Evolutionary conservation across 37 sponge, comb jelly and placozoan species (phyloP), one percentile per base, ranked within the genome.

Genomic region (Eunapius fragilis): DNA sequence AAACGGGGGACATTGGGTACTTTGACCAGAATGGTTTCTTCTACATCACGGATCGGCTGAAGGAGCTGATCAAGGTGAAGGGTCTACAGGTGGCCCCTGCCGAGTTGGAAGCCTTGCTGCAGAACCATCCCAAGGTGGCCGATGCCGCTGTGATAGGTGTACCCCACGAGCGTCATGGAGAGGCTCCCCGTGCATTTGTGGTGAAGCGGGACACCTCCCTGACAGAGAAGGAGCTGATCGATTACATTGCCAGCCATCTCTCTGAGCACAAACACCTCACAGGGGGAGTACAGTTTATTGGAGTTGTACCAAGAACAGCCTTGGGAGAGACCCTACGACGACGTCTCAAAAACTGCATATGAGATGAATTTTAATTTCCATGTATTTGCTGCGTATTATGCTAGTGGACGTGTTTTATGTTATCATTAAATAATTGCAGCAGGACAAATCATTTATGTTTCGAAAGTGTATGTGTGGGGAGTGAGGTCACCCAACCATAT

Each of bases 1-100:
- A 38, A 25, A 94, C 93, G 19, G 97, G 97, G 22, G 94, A 97
- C 86, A 79, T 97, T 69, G 96, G 94, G 71, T 88, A 90, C 75
- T 94, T 90, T 87, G 95, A 97, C 67, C 68, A 87, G 24, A 84
- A 94, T 27, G 91, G 91, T 14, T 83, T 84, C 37, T 94, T 97
- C 89, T 97, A 89, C 80, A 90, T 97, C 68, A 87, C 90, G 5
- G 97, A 94, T 74, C 90, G 94, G 37, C 85, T 97, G 19, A 97
- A 97, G 83, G 97, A 97, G 79, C 87, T 97, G 37, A 96, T 96
- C 83, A 96, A 96, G 84, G 94, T 94, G 78, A 94, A 96, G 76
- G 97, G 97, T 38, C 48, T 80, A 5, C 96, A 96, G 69, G 97
- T 96, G 30, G 97, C 94, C 4, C 94, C 97, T 24, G 97, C 97